Percentiles rank a stretch among this genome's conserved stretches.
These are phyloP conservation scores for Girardinus metallicus DNA, from an alignment of 2,797 vertebrate species.

Conservation along the genomic window DNA sequence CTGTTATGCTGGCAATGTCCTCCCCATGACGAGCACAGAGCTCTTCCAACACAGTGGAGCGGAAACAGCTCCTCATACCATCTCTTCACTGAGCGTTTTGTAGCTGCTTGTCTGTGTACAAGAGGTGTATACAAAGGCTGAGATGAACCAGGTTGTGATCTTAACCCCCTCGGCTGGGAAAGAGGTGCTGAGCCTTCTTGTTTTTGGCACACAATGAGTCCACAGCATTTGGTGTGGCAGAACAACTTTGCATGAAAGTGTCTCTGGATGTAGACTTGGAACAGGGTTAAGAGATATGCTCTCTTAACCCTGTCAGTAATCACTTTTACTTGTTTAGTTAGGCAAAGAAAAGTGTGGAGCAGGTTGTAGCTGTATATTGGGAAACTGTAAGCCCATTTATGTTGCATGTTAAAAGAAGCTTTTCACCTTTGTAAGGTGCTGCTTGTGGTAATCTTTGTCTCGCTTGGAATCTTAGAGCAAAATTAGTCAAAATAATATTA, in stretches of 20 bases:
- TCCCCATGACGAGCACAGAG: background rate
- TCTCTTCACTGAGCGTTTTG: background rate
- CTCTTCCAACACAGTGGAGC: background rate
- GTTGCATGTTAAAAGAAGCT: constrained; percentile 23
- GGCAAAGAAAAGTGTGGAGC: background rate
- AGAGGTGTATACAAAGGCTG: background rate
- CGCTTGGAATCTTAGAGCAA: constrained; percentile 11
- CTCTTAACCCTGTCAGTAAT: constrained; percentile 5
- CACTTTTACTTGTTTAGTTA: constrained; percentile 12
- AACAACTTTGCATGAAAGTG: constrained; percentile 1
- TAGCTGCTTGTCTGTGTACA: background rate
- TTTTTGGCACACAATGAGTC: background rate
- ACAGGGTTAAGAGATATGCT: background rate
- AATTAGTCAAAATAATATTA: constrained; percentile 16
- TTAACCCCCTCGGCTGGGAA: background rate
- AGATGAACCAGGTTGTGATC: background rate
- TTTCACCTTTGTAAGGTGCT: constrained; percentile 13
- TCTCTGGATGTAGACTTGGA: constrained; percentile 5
- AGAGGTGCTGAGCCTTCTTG: background rate
- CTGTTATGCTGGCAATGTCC: background rate
- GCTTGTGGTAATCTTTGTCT: constrained; percentile 29
- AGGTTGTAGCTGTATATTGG: constrained; percentile 29
- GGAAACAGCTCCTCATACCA: background rate
- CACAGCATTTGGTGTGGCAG: background rate
- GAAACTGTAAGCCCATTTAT: constrained; percentile 16